Conservation (phyloP, 2,888 invertebrate species). For the Xylota sylvarum region DNA sequence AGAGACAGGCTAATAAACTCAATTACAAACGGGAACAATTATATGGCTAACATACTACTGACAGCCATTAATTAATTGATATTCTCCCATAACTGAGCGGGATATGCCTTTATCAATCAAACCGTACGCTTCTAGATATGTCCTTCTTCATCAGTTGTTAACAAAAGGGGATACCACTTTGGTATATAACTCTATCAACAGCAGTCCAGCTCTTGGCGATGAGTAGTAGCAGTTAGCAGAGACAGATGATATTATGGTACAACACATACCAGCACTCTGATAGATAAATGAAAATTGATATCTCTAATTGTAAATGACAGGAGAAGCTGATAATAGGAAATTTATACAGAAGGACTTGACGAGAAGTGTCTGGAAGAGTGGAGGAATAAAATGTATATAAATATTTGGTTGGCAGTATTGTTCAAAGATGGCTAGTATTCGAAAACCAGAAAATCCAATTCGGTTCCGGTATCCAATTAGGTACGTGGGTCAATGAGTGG, state of each 20-base stretch:
- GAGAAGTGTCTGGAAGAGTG: not conserved
- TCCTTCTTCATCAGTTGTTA: constrained; percentile 16
- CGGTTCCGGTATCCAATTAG: too few relatives aligned
- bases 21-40: constrained; percentile 42
- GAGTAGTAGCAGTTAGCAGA: too few relatives aligned
- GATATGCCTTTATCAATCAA: constrained; percentile 17
- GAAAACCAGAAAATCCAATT: too few relatives aligned
- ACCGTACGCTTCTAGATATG: not conserved
- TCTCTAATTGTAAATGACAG: constrained; percentile 29
- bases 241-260: not conserved
- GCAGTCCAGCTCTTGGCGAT: constrained; percentile 2
- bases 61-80: constrained; percentile 64
- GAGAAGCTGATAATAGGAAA: not conserved
- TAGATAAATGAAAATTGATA: constrained; percentile 48
- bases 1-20: not conserved
- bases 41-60: constrained; percentile 12
- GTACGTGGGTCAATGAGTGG: too few relatives aligned
- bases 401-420: too few relatives aligned
- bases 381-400: too few relatives aligned
- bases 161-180: not conserved
- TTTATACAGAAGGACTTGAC: not conserved
- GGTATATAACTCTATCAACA: constrained; percentile 32
- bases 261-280: not conserved
- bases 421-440: too few relatives aligned
- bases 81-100: constrained; percentile 16